Base-by-base conservation (phyloP, 35 echinoderm and acorn worm genomes). In the Amphiura filiformis region DNA sequence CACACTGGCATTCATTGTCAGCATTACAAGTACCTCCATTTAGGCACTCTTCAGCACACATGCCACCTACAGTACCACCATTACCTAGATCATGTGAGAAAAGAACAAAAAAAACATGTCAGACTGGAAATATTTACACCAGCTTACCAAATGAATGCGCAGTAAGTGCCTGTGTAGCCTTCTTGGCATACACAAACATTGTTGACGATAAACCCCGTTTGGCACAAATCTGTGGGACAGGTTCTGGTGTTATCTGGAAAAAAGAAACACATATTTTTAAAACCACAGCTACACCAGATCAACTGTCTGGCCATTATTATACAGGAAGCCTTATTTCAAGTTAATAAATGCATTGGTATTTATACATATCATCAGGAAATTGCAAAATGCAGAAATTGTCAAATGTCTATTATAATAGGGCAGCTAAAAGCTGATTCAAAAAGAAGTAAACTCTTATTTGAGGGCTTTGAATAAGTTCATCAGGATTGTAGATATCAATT, bases 1-100 rank as follows among this genome's bases (percentile, higher is more conserved):
- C 17, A 75, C 87, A 89, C 9, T 34, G 9, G 65, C 87, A 89
- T 82, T 89, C 78, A 31, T n/a, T n/a, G n/a, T 36, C 87, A 75
- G 28, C 56, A 1, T 82, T 78, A 76, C 80, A 89, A 5, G 20
- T 64, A 77, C 80, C 87, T 65, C 57, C 57, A 61, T 89, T 81
- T 32, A 82, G 82, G 56, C 88, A 90, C 36, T 31, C 81, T 40
- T 61, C 57, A 26, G 22, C 26, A 65, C 79, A 82, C 44, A 52
- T 20, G 44, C 44, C 20, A 20, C 44, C 44, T 52, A 20, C 20
- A 11, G 20, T 11, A 7, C 20, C 44, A 52, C 44, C 44, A 52
- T 52, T 20, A n/a, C n/a, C n/a, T n/a, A n/a, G n/a, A n/a, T 52
- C 7, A 52, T 52, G 44, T 52, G 20, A 7, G 20, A 11, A 52